These are phyloP conservation scores for Cebidichthys violaceus DNA, from an alignment of 2,113 vertebrate genomes.

Conservation along the genomic window DNA sequence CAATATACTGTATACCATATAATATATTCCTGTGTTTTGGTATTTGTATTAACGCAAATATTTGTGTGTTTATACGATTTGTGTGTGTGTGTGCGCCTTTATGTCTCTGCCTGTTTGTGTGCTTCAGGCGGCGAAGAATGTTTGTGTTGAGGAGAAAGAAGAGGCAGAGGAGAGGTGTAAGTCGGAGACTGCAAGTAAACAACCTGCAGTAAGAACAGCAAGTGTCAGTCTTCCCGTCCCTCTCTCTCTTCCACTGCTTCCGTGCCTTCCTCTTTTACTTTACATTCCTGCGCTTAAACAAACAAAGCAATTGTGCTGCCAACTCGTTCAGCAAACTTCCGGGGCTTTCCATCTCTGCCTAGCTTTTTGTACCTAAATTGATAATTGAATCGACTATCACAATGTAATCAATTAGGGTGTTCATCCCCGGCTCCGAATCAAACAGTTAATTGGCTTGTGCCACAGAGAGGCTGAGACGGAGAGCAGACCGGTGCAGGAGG, in stretches of 20 bases:
- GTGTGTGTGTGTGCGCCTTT: neutral
- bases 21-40: constrained; percentile 24
- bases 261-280: constrained; percentile 53
- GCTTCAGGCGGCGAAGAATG: constrained; percentile 54
- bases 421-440: constrained; percentile 72
- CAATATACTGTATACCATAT: constrained; percentile 1
- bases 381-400: constrained; percentile 81
- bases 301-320: constrained; percentile 59
- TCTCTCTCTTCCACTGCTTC: constrained; percentile 56
- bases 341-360: constrained; percentile 35
- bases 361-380: constrained; percentile 73
- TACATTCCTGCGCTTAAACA: constrained; percentile 63
- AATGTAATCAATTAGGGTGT: constrained; percentile 82
- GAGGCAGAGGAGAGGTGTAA: constrained; percentile 61
- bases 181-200: constrained; percentile 74
- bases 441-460: constrained; percentile 84
- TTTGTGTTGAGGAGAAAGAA: constrained; percentile 62
- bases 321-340: constrained; percentile 66
- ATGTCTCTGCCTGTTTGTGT: constrained; percentile 41
- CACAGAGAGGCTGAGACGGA: constrained; percentile 67
- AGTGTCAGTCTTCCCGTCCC: constrained; percentile 68
- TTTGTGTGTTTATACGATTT: constrained; percentile 7
- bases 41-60: constrained; percentile 51
- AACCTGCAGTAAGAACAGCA: constrained; percentile 68
- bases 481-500: constrained; percentile 65